A percentile compares a stretch with the other conserved stretches of the same genome.
These are phyloP conservation scores for Bruchidius siliquastri DNA, from an alignment of 2,888 invertebrate species.

Conservation along the genomic window DNA sequence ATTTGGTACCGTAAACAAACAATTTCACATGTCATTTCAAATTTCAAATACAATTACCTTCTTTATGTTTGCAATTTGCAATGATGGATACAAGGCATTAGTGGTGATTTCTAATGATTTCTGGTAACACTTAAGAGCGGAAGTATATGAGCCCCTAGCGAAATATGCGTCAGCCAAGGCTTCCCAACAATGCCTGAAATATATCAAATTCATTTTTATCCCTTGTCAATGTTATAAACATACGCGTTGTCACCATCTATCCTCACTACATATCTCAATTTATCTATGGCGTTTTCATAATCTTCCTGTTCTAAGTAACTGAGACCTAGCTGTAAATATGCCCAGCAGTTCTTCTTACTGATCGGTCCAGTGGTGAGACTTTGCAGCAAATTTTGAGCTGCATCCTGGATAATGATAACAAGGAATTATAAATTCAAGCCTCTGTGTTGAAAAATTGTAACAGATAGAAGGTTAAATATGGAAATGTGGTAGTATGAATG, in stretches of 20 bases:
- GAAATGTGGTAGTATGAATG: no score
- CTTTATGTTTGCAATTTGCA: conserved; percentile 74
- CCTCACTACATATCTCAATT: conserved; percentile 69
- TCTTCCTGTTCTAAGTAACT: conserved; percentile 71
- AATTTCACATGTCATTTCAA: not conserved
- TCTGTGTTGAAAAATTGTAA: no score
- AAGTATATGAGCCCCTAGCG: conserved; percentile 81
- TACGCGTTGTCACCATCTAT: conserved; percentile 64
- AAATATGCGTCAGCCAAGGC: conserved; percentile 87
- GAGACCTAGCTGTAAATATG: conserved; percentile 79
- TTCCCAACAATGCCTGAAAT: conserved; percentile 67
- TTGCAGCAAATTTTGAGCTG: conserved; percentile 59
- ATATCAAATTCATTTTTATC: not conserved
- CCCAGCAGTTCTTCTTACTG: conserved; percentile 57
- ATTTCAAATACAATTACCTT: conserved; percentile 35
- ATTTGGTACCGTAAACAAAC: no score
- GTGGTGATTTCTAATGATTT: conserved; percentile 66
- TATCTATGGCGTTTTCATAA: conserved; percentile 68
- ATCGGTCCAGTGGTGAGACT: conserved; percentile 48
- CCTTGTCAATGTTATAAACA: conserved; percentile 26
- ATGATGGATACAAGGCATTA: conserved; percentile 63
- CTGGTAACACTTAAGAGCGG: conserved; percentile 83
- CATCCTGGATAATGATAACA: conserved; percentile 45
- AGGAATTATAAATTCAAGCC: no score
- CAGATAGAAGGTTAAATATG: no score